phyloP scores from a whole-genome alignment of 2,113 vertebrate species.

The Strix uralensis region DNA sequence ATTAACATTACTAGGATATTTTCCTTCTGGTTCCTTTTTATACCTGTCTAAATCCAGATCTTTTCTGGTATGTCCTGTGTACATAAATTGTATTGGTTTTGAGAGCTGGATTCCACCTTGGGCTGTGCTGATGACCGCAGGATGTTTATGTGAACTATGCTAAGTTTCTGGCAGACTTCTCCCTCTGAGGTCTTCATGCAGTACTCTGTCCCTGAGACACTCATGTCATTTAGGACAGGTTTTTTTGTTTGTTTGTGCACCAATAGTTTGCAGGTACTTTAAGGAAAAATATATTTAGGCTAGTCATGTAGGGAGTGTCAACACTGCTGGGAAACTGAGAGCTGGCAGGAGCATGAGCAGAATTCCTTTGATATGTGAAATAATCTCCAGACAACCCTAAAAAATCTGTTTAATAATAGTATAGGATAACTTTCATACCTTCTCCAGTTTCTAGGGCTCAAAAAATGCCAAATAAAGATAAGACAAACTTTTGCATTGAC shows the following conservation, averaged over 20 bases:
- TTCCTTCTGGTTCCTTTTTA: constrained; percentile 35
- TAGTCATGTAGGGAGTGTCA: neutral
- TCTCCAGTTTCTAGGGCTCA: neutral
- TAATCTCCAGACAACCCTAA: neutral
- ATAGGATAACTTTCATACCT: neutral
- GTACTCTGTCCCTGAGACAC: neutral
- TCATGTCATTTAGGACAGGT: neutral
- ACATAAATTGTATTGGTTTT: constrained; percentile 26
- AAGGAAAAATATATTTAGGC: neutral
- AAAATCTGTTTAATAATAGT: neutral
- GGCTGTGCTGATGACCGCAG: neutral
- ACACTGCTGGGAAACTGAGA: neutral
- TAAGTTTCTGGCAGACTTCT: neutral
- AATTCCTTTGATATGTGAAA: neutral
- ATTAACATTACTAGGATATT: neutral
- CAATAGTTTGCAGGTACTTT: neutral
- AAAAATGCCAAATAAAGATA: neutral
- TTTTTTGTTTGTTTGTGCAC: neutral
- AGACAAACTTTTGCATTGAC: neutral
- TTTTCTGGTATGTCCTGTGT: constrained; percentile 46
- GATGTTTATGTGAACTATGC: constrained; percentile 27
- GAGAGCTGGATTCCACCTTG: neutral
- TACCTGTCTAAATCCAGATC: constrained; percentile 28
- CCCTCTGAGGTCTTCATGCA: neutral
- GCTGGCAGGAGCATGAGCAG: neutral